Evolutionary conservation across 2,113 vertebrate genomes (phyloP), one percentile per base, ranked within the genome.

Genomic region (Gracilinanus agilis): DNA sequence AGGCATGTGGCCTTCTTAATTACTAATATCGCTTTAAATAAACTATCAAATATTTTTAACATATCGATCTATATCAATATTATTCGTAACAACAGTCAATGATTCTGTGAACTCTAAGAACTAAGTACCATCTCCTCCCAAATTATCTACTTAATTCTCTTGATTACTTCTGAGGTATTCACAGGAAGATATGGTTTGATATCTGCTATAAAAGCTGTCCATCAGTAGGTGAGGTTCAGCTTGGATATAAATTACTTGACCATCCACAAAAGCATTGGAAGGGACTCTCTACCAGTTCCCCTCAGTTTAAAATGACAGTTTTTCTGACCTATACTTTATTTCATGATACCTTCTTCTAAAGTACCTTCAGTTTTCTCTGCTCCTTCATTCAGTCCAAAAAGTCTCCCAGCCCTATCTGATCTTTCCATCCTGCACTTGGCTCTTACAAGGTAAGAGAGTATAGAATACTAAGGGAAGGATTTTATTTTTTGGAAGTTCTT

Each of bases 391-490:
- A 95, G 3, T 93, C 93, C 53, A 61, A 13, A 61, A 97, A 94
- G 53, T 44, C 34, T 97, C 95, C 97, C 94, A 88, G 95, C 94
- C 95, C 67, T 89, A 90, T 96, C 95, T 83, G 56, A 12, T 88
- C 29, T 97, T 96, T 94, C 61, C 91, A 96, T 97, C 93, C 93
- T 97, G 91, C 96, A 49, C 96, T 94, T 91, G 93, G 49, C 3
- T 24, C 94, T 94, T 92, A 95, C 6, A 83, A 94, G 88, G 49
- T 54, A 54, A 56, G 27, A 95, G 96, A 55, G 88, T 94, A 91
- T 90, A 92, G 94, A 95, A 95, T 97, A 96, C 96, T 16, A 67
- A 95, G 67, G 97, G 58, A 88, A 90, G 58, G 25, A 93, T 95
- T 98, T 96, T 96, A 95, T n/a, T 93, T 93, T n/a, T 90, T 2